A percentile compares a stretch with the other conserved stretches of the same genome.
Conservation (phyloP, 2,888 invertebrate species). For the Trachelus stipa region DNA sequence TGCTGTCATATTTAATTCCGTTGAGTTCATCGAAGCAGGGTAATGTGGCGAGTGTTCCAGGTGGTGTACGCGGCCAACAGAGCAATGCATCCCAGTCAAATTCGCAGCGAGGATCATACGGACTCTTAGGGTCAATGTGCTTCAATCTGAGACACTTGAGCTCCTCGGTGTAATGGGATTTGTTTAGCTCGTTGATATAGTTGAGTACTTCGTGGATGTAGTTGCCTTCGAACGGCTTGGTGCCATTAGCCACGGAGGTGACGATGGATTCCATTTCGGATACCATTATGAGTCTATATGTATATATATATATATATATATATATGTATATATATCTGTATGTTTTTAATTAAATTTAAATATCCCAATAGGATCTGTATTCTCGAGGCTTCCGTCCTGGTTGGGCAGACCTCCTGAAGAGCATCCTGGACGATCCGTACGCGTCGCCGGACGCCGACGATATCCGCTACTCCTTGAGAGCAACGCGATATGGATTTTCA, state of each 20-base stretch:
- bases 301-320: not conserved
- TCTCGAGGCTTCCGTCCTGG: not conserved
- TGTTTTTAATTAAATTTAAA: not conserved
- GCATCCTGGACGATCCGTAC: not conserved
- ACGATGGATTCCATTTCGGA: not conserved
- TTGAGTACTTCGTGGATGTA: slow-evolving; percentile 46
- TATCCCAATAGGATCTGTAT: not conserved
- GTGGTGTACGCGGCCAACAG: slow-evolving; percentile 86
- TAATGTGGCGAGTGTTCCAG: slow-evolving; percentile 76
- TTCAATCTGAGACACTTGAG: slow-evolving; percentile 40
- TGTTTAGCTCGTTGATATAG: slow-evolving; percentile 49
- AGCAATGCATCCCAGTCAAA: slow-evolving; percentile 81
- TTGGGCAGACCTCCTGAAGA: not conserved
- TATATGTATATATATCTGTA: not conserved
- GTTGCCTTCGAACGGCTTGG: slow-evolving; percentile 38
- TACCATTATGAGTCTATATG: not conserved
- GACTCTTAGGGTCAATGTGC: slow-evolving; percentile 19
- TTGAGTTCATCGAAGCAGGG: slow-evolving; percentile 84
- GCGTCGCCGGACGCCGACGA: not conserved
- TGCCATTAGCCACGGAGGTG: slow-evolving; percentile 28
- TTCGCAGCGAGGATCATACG: slow-evolving; percentile 68
- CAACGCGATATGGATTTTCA: slow-evolving; percentile 45
- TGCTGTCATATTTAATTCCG: slow-evolving; percentile 83
- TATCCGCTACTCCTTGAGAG: not conserved
- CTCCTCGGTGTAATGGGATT: slow-evolving; percentile 40